phyloP scores from a whole-genome alignment of 2,113 vertebrate species.

The Pica pica region DNA sequence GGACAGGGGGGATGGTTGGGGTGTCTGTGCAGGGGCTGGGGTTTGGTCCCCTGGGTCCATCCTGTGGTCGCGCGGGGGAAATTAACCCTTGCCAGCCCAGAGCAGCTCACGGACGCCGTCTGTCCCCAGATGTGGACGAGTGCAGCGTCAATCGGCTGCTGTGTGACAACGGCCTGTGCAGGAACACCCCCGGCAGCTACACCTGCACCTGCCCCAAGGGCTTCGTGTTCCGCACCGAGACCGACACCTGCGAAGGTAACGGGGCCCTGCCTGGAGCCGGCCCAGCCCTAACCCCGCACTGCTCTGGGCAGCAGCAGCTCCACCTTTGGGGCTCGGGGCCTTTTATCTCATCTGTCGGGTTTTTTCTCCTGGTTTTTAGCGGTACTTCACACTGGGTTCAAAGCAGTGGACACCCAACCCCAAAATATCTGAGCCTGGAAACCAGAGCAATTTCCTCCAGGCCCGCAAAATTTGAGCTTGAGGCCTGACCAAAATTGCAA shows the following conservation, averaged over 20 bases:
- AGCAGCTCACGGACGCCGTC: accelerated
- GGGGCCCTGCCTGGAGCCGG: not conserved
- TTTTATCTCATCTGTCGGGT: accelerated
- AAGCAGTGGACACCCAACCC: not conserved
- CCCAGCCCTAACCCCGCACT: not conserved
- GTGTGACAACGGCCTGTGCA: slow-evolving; percentile 93
- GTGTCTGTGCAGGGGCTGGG: not conserved
- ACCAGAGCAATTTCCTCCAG: not conserved
- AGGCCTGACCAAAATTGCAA: slow-evolving; percentile 2
- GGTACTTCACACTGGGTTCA: not conserved
- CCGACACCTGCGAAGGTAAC: slow-evolving; percentile 95
- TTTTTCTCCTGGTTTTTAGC: not conserved
- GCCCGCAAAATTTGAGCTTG: not conserved
- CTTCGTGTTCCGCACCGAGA: slow-evolving; percentile 90
- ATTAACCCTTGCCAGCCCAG: not conserved
- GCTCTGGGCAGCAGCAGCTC: not conserved
- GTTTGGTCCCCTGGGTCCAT: accelerated
- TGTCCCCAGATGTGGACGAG: slow-evolving; percentile 89
- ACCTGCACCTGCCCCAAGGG: slow-evolving; percentile 94
- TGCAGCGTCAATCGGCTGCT: slow-evolving; percentile 90
- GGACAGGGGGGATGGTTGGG: not conserved
- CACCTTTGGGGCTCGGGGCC: accelerated
- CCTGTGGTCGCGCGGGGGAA: accelerated
- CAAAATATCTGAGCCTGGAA: not conserved
- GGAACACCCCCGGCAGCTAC: slow-evolving; percentile 95